Evolutionary conservation across 2,888 invertebrate species (phyloP).

Genomic region (Yponomeuta sedellus): DNA sequence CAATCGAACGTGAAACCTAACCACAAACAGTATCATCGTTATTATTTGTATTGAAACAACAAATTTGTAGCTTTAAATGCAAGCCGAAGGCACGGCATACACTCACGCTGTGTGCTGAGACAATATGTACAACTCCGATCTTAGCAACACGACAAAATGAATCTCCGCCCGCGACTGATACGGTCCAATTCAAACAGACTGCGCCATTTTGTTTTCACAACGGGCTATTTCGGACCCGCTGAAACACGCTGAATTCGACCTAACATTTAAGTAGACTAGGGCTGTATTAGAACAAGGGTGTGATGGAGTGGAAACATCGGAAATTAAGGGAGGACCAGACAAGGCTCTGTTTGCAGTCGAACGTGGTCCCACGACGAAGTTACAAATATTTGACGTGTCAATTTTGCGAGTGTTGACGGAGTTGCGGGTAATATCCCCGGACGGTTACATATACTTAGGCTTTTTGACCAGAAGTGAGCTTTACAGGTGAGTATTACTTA

Average conservation of each 20-base stretch:
- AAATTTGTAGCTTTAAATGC: slow-evolving; percentile 76
- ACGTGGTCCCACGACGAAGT: slow-evolving; percentile 75
- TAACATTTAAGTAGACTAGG: slow-evolving; percentile 35
- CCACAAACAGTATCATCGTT: slow-evolving; percentile 73
- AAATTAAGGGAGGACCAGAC: slow-evolving; percentile 76
- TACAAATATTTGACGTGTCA: slow-evolving; percentile 78
- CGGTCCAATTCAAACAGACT: slow-evolving; percentile 75
- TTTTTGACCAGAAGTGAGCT: neutral
- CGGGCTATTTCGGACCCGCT: slow-evolving; percentile 55
- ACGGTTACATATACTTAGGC: slow-evolving; percentile 34
- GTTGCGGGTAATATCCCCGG: slow-evolving; percentile 75
- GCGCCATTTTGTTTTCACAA: slow-evolving; percentile 76
- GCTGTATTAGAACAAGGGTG: slow-evolving; percentile 35
- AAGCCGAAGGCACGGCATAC: slow-evolving; percentile 67
- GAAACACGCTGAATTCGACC: slow-evolving; percentile 39
- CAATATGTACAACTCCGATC: slow-evolving; percentile 73
- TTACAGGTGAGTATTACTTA: neutral
- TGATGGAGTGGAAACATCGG: slow-evolving; percentile 63
- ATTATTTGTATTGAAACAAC: slow-evolving; percentile 74
- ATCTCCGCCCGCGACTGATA: slow-evolving; percentile 75
- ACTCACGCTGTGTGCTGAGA: slow-evolving; percentile 71
- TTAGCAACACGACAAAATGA: slow-evolving; percentile 76
- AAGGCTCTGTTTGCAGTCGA: slow-evolving; percentile 75
- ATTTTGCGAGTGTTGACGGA: slow-evolving; percentile 77
- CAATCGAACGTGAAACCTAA: slow-evolving; percentile 70